Percentiles rank a stretch among this genome's conserved stretches.
These are phyloP conservation scores for Notothenia coriiceps DNA, from an alignment of 2,113 vertebrate genomes.

Conservation along the genomic window DNA sequence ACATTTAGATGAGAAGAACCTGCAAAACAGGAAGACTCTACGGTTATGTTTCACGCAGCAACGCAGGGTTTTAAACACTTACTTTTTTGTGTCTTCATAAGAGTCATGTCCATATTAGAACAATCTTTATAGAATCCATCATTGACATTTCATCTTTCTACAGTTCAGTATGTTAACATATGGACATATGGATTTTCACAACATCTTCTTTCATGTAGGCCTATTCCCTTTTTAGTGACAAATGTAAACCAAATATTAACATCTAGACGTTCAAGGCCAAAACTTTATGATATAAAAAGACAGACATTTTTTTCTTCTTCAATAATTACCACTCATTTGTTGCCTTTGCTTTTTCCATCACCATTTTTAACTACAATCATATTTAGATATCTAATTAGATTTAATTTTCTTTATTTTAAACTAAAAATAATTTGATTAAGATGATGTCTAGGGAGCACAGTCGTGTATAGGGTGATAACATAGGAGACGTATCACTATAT, in stretches of 20 bases:
- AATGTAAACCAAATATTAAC: background rate
- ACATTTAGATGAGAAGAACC: conserved; percentile 42
- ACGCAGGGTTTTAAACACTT: background rate
- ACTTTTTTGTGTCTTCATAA: background rate
- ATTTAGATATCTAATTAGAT: background rate
- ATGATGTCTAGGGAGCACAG: background rate
- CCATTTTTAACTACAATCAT: background rate
- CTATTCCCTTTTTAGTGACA: background rate
- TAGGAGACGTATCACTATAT: too few species aligned
- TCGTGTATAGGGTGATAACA: too few species aligned
- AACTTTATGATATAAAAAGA: background rate
- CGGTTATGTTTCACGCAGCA: background rate
- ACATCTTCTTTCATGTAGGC: background rate
- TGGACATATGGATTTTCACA: background rate
- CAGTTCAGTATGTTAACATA: background rate
- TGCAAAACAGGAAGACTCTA: conserved; percentile 59
- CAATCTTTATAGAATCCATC: background rate
- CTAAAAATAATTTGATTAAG: background rate
- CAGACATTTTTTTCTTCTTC: background rate
- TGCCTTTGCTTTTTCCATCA: background rate
- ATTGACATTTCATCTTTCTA: too few species aligned
- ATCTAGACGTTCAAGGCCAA: background rate
- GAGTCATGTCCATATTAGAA: background rate
- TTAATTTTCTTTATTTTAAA: background rate
- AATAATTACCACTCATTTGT: background rate